A percentile compares a stretch with the other conserved stretches of the same genome.
Evolutionary conservation across 2,888 invertebrate genomes (phyloP).

Genomic region (Aricia artaxerxes): DNA sequence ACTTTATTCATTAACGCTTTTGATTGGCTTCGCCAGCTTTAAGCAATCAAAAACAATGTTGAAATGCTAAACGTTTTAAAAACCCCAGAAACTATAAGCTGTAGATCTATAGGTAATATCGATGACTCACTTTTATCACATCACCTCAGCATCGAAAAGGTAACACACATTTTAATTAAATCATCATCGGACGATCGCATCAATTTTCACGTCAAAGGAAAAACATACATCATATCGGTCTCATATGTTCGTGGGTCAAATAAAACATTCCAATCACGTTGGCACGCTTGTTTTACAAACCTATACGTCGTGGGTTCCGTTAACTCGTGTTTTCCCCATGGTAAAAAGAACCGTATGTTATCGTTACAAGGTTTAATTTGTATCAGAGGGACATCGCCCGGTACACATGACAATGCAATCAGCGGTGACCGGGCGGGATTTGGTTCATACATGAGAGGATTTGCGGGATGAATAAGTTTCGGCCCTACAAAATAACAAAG

Average conservation of each 20-base stretch:
- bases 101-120: too few relatives aligned
- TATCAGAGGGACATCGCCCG: conserved; percentile 46
- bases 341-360: conserved; percentile 46
- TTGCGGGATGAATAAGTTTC: conserved; percentile 80
- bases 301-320: conserved; percentile 68
- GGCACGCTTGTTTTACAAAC: conserved; percentile 78
- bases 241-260: conserved; percentile 76
- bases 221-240: conserved; percentile 75
- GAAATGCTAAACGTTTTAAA: too few relatives aligned
- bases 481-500: conserved; percentile 78
- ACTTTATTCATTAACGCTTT: neutral
- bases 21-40: neutral
- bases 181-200: conserved; percentile 51
- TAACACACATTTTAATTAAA: conserved; percentile 48
- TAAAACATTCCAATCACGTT: conserved; percentile 79
- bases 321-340: conserved; percentile 41
- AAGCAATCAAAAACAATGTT: too few relatives aligned
- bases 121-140: neutral
- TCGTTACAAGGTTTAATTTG: conserved; percentile 46
- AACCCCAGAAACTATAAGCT: too few relatives aligned
- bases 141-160: neutral
- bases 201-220: conserved; percentile 67
- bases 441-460: conserved; percentile 79
- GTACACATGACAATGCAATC: conserved; percentile 80
- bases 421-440: conserved; percentile 80